phyloP scores from a whole-genome alignment of 2,888 invertebrate species.

The Eupithecia abbreviata region DNA sequence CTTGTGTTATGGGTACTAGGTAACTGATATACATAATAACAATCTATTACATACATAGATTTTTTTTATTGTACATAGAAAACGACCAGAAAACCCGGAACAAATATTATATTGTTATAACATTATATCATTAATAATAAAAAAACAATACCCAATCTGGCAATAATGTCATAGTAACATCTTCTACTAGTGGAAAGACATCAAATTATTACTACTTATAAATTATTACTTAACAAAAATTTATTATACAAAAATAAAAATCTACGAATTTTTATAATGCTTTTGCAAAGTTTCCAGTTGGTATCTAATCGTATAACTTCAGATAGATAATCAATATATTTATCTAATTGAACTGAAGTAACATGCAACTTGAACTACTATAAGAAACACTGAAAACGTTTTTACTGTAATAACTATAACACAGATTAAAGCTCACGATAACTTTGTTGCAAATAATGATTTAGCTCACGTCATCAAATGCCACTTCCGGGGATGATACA shows the following conservation, averaged over 20 bases:
- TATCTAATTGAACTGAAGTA: background rate
- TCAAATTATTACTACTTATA: background rate
- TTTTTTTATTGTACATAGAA: no score
- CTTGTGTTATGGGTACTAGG: no score
- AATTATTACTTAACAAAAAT: no score
- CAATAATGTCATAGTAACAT: background rate
- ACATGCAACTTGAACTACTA: background rate
- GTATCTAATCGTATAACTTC: background rate
- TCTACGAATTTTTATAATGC: background rate
- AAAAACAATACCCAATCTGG: background rate
- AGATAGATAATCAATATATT: background rate
- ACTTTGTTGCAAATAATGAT: background rate
- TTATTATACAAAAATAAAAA: background rate
- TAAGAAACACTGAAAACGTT: background rate
- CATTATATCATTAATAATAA: no score
- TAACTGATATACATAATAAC: no score
- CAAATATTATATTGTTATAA: no score
- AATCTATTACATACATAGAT: no score
- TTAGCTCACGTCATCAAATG: background rate
- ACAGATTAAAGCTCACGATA: background rate
- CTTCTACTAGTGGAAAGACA: background rate
- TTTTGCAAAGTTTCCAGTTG: background rate
- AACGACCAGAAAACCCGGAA: no score
- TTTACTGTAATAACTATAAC: background rate
- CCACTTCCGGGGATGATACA: slow-evolving; percentile 18